Evolutionary conservation across 2,797 vertebrate species (phyloP).

Genomic region (Chiloscyllium punctatum): DNA sequence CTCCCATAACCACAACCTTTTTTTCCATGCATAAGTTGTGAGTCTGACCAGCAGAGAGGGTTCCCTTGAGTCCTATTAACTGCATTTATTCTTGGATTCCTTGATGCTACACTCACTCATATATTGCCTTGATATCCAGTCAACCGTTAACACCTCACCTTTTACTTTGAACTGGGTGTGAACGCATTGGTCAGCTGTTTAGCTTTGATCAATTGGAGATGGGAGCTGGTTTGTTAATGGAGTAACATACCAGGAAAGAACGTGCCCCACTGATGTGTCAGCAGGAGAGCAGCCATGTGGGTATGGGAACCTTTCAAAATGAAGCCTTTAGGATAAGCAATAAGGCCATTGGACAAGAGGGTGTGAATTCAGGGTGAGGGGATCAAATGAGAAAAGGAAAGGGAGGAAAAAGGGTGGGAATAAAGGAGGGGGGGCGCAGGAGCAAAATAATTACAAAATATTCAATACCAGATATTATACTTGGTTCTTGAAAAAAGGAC

Average conservation of each 20-base stretch:
- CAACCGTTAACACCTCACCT: too few relatives aligned
- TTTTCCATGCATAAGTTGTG: too few relatives aligned
- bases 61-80: too few relatives aligned
- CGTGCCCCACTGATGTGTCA: too few relatives aligned
- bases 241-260: background rate
- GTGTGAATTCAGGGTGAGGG: background rate
- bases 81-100: too few relatives aligned
- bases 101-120: too few relatives aligned
- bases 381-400: background rate
- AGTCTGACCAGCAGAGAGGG: too few relatives aligned
- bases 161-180: too few relatives aligned
- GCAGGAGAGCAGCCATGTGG: background rate
- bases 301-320: background rate
- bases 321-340: background rate
- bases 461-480: too few relatives aligned
- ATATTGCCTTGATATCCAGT: too few relatives aligned
- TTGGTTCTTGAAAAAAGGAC: background rate
- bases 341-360: background rate
- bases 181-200: background rate
- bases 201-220: background rate
- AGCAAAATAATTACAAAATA: background rate
- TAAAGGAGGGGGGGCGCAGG: background rate
- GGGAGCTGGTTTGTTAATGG: too few relatives aligned
- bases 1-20: too few relatives aligned
- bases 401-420: background rate